Evolutionary conservation across 1,140 invertebrate genomes (phyloP), one percentile per base, ranked within the genome.

Genomic region (Varroa destructor): DNA sequence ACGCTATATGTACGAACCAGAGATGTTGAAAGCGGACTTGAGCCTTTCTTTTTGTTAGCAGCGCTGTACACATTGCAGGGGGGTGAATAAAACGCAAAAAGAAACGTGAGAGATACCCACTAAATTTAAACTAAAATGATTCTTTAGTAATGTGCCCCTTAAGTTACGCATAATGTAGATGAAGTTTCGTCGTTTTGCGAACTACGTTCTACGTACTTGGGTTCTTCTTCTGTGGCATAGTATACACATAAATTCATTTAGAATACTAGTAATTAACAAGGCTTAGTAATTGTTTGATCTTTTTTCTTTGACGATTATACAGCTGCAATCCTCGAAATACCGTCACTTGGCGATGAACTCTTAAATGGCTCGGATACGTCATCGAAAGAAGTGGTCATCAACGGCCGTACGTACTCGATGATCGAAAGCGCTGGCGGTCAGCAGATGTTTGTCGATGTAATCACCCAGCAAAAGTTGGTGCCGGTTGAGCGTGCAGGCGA

Each of bases 381-480:
- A 43, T 67, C 61, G 37, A 67, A 67, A 8, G 61, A 67, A 67
- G 61, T 67, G 10, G 61, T 67, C 8, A 67, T 67, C 61, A 67
- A 67, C 61, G 61, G 61, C 40, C 61, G 61, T 12, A 67, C 61
- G 14, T 67, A 67, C 46, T 67, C 61, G 2, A 51, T 51, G 46
- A 67, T 67, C 4, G 40, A 67, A 67, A 67, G 46, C 61, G 40
- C 12, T 8, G 37, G 40, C 37, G 61, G 61, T 12, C 61, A 67
- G 40, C 61, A 67, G 40, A 67, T 67, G 61, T 67, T 67, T 40
- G 61, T 67, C 37, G 61, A 67, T 37, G 61, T 67, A 12, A 12
- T 67, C 14, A 67, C 61, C 61, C 61, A 67, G 40, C 61, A 67
- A 37, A 67, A 67, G 36, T 37, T 67, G 12, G 12, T 67, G 36